These are phyloP conservation scores for Goniozus legneri DNA, from an alignment of 1,140 invertebrate species.

Conservation along the genomic window DNA sequence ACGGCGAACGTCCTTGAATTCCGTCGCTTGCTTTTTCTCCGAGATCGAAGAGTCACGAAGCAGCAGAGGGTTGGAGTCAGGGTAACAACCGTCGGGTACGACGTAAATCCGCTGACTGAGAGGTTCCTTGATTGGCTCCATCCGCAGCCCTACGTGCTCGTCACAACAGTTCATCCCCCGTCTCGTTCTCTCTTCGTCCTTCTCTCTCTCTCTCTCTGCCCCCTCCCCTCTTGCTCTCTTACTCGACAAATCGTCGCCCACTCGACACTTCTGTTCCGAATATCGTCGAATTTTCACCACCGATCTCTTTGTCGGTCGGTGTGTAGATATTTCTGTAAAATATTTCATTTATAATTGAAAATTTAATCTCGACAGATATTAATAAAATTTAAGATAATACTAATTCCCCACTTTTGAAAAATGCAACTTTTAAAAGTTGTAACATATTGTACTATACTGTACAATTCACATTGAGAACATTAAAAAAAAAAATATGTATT, in stretches of 20 bases:
- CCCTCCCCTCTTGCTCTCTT: too few species aligned
- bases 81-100: slow-evolving; percentile 42
- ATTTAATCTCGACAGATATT: too few species aligned
- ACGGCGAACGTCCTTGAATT: not conserved
- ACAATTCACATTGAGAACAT: too few species aligned
- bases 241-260: too few species aligned
- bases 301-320: too few species aligned
- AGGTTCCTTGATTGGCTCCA: slow-evolving; percentile 52
- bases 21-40: slow-evolving; percentile 9
- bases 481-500: too few species aligned
- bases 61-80: slow-evolving; percentile 20
- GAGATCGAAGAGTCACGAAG: slow-evolving; percentile 28
- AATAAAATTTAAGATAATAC: too few species aligned
- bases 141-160: slow-evolving; percentile 53
- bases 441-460: too few species aligned
- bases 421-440: too few species aligned
- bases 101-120: slow-evolving; percentile 46
- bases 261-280: slow-evolving; percentile 3
- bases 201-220: slow-evolving; percentile 1
- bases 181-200: not conserved
- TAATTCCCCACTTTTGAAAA: too few species aligned
- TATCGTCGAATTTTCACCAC: slow-evolving; percentile 21
- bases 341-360: too few species aligned
- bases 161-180: slow-evolving; percentile 46
- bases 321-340: too few species aligned